Evolutionary conservation across 2,113 vertebrate genomes (phyloP).

Genomic region (Pachypanchax playfairii): DNA sequence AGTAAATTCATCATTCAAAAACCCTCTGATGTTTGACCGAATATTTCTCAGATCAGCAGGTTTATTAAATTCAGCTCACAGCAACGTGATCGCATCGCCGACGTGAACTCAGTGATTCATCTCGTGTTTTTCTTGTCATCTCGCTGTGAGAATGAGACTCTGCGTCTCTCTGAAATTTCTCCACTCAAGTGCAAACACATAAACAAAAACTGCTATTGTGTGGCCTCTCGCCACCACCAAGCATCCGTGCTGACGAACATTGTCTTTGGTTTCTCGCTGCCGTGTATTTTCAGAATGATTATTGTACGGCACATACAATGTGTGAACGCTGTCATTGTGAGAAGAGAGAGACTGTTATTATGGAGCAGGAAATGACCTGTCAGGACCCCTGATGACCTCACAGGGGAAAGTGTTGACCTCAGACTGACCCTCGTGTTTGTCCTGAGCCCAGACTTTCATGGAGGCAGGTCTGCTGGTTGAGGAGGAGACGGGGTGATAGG

Average conservation of each 20-base stretch:
- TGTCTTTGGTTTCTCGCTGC: constrained; percentile 74
- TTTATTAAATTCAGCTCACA: too few relatives aligned
- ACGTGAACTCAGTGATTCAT: constrained; percentile 42
- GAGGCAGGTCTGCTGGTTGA: constrained; percentile 38
- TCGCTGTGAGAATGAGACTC: constrained; percentile 48
- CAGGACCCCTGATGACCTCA: constrained; percentile 70
- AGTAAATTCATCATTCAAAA: not conserved
- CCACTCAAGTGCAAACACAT: constrained; percentile 55
- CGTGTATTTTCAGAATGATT: constrained; percentile 79
- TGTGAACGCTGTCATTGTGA: constrained; percentile 69
- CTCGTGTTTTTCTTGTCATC: constrained; percentile 16
- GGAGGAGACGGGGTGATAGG: constrained; percentile 37
- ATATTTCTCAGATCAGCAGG: not conserved
- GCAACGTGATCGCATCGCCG: constrained; percentile 26
- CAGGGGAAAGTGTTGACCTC: constrained; percentile 74
- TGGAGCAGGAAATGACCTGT: constrained; percentile 76
- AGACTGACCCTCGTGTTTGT: constrained; percentile 61
- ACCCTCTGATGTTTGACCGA: not conserved
- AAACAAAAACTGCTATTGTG: constrained; percentile 72
- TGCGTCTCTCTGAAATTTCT: constrained; percentile 37
- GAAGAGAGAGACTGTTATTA: constrained; percentile 62
- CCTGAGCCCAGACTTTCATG: constrained; percentile 33
- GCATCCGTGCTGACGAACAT: constrained; percentile 78
- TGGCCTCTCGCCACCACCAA: constrained; percentile 55
- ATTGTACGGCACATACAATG: constrained; percentile 81